Base-by-base conservation (phyloP, 1,140 invertebrate genomes). In the Diabrotica undecimpunctata region DNA sequence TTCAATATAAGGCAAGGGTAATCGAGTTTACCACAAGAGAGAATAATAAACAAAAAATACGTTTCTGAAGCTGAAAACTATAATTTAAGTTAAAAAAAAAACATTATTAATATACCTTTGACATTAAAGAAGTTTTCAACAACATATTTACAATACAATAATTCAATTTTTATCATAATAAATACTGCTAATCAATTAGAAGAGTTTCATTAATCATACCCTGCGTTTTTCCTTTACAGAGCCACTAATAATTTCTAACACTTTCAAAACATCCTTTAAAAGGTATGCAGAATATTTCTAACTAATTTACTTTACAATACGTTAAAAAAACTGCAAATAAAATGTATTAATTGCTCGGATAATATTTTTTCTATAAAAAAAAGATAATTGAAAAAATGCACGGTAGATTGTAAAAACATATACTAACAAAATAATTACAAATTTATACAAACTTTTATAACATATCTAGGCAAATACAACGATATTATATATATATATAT, bases 71-170 rank as follows among this genome's bases (percentile, higher is more conserved):
- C 65, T 64, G 68, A 70, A 61, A 66, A 70, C 59, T 70, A 67
- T 70, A 70, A 70, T 70, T 70, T 64, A 70, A 66, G 68, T 70
- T 70, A 70, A 70, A 70, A 67, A 70, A 67, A 70, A 70, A 70
- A 63, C 66, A 70, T 58, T 51, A 58, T 70, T 66, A 70, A 66
- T 61, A 70, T 60, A 70, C 65, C 63, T 69, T 70, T 70, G 65
- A 70, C 68, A 67, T 59, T 62, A 65, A 61, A 59, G 61, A 52
- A 65, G 62, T 56, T 66, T 69, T 66, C 57, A 59, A 59, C 57
- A 66, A 69, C 63, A 66, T 66, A 69, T 69, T 62, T 69, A 69
- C 68, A 69, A 55, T 61, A 55, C 63, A 66, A 66, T 66, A 61
- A 69, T 65, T 69, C 66, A 66, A 59, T 66, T 62, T 69, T 62